phyloP scores from a whole-genome alignment of 2,113 vertebrate species.

The Cercocebus atys region DNA sequence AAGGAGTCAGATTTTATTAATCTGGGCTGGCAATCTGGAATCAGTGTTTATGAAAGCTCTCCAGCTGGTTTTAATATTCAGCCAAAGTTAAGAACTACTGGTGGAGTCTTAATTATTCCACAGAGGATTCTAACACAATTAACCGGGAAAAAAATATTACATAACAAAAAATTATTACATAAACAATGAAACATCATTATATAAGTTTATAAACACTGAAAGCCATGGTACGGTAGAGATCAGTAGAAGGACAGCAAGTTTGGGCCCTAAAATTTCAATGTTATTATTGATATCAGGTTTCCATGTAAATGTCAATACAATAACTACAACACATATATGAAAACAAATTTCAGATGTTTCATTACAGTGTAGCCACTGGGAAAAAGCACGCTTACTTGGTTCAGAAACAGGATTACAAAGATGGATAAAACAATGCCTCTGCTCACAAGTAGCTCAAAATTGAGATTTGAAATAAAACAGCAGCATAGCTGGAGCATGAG shows the following conservation, averaged over 20 bases:
- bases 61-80: background rate
- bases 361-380: background rate
- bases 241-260: background rate
- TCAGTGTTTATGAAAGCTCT: background rate
- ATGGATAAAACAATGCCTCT: background rate
- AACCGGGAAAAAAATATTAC: background rate
- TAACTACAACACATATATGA: background rate
- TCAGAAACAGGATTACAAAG: background rate
- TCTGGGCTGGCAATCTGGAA: background rate
- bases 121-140: background rate
- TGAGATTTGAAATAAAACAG: background rate
- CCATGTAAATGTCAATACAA: background rate
- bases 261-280: background rate
- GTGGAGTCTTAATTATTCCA: background rate
- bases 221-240: background rate
- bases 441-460: background rate
- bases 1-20: background rate
- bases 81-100: background rate
- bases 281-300: background rate
- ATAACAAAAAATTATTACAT: background rate
- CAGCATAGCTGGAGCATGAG: background rate
- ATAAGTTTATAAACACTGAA: background rate
- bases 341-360: background rate
- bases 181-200: background rate
- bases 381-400: background rate